Percentiles rank a stretch among this genome's conserved stretches.
These are phyloP conservation scores for Acanthosoma haemorrhoidale DNA, from an alignment of 2,888 invertebrate genomes.

Conservation along the genomic window DNA sequence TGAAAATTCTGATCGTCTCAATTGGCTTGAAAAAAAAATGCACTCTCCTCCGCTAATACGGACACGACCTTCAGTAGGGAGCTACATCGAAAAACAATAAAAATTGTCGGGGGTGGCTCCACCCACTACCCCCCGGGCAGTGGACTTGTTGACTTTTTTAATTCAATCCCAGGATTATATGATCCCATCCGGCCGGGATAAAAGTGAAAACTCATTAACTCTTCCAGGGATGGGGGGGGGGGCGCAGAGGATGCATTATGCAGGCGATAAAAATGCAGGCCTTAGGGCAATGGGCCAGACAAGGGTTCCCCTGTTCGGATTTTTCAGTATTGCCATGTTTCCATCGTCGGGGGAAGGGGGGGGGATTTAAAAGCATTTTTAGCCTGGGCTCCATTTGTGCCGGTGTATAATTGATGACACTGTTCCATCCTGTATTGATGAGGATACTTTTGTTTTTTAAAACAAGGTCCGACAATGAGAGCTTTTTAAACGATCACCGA, in stretches of 20 bases:
- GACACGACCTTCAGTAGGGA: background rate
- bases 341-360: background rate
- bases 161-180: conserved; percentile 19
- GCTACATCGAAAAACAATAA: conserved; percentile 9
- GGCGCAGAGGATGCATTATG: conserved; percentile 17
- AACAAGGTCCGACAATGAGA: conserved; percentile 9
- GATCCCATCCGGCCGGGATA: background rate
- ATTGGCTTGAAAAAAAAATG: background rate
- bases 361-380: conserved; percentile 23
- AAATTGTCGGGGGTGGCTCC: background rate
- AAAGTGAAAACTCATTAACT: conserved; percentile 22
- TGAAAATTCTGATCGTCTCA: background rate
- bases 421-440: conserved; percentile 21
- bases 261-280: conserved; percentile 18
- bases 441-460: conserved; percentile 24
- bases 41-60: too few relatives aligned
- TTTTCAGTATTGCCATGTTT: conserved; percentile 2
- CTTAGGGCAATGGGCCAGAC: background rate
- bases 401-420: conserved; percentile 24
- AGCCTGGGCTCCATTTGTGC: conserved; percentile 17
- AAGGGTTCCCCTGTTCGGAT: conserved; percentile 5
- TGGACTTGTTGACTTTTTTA: conserved; percentile 26
- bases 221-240: background rate
- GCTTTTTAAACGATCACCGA: background rate
- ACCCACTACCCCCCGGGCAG: too few relatives aligned